Percentiles rank a stretch among this genome's conserved stretches.
Conservation (phyloP, 2,113 vertebrate species). For the Periophthalmus modestus region DNA sequence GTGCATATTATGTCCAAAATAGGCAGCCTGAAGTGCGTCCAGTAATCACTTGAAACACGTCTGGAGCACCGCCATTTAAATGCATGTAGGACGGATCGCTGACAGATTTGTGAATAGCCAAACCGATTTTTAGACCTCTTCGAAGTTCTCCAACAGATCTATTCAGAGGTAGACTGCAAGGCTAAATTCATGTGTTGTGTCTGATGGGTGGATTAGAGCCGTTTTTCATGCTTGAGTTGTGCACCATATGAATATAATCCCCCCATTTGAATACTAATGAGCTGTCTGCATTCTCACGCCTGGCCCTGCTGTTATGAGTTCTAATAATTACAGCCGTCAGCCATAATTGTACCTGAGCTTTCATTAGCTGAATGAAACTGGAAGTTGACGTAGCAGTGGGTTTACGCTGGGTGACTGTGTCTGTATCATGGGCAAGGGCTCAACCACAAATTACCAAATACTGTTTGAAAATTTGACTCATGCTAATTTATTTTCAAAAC, state of each 20-base stretch:
- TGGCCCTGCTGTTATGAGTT: slow-evolving; percentile 10
- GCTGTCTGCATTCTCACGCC: slow-evolving; percentile 49
- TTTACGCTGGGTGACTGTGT: background rate
- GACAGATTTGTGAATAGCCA: slow-evolving; percentile 20
- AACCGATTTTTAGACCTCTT: slow-evolving; percentile 28
- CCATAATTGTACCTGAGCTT: slow-evolving; percentile 53
- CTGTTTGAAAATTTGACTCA: too few species aligned
- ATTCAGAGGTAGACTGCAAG: slow-evolving; percentile 36
- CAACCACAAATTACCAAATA: background rate
- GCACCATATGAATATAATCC: slow-evolving; percentile 54
- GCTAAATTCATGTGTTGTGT: slow-evolving; percentile 50
- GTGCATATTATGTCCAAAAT: background rate
- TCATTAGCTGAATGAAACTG: slow-evolving; percentile 26
- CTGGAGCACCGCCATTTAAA: slow-evolving; percentile 9
- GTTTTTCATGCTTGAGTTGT: slow-evolving; percentile 53
- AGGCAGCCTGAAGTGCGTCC: slow-evolving; percentile 4
- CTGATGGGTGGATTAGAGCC: slow-evolving; percentile 63
- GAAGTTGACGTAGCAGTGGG: slow-evolving; percentile 12
- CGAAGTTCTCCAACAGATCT: slow-evolving; percentile 39
- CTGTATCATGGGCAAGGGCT: too few species aligned
- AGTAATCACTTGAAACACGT: slow-evolving; percentile 21
- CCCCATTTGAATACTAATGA: slow-evolving; percentile 68
- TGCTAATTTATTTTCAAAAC: too few species aligned
- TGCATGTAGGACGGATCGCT: slow-evolving; percentile 19
- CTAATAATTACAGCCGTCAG: slow-evolving; percentile 42